Evolutionary conservation across 2,113 vertebrate species (phyloP), one percentile per base, ranked within the genome.

Genomic region (Epinephelus cyanopodus): DNA sequence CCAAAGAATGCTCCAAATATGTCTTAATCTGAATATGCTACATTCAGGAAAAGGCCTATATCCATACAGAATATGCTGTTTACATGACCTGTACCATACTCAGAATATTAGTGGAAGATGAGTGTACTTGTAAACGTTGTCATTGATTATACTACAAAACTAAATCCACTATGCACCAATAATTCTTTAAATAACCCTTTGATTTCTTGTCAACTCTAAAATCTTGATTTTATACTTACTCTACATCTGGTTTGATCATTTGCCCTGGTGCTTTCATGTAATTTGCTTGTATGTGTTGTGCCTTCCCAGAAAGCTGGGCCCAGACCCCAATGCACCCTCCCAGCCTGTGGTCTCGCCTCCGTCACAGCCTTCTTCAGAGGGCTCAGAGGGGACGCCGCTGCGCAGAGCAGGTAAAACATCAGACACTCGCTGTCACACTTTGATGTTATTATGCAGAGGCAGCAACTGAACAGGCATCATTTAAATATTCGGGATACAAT

Each of bases 321-420:
- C 97, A 85, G 97, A 97, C 75, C 91, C 95, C 0, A 96, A 95
- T 64, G 92, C 92, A 0, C 85, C 96, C 9, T 76, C 96, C 53
- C 95, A 96, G 73, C 78, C 96, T 69, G 17, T 95, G 74, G 96
- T 97, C 81, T 90, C 96, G 29, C 94, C 96, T 83, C 93, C 94
- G 0, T 81, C 89, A 81, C 93, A 95, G 85, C 90, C 90, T 9
- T 76, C 95, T 0, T 87, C 94, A 1, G 96, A 97, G 42, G 91
- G 95, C 1, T 94, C 95, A 0, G 97, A 97, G 42, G 96, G 97
- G 78, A 96, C 97, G 0, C 97, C 96, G 0, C 94, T 98, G 33
- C 94, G 97, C 33, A 96, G 97, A 85, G 97, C 97, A 90, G 97
- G 97, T 98, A 74, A 74, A 66, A 62, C 50, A 62, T 33, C 50